phyloP scores from a whole-genome alignment of 2,888 invertebrate species.

The Aphodius sticticus region DNA sequence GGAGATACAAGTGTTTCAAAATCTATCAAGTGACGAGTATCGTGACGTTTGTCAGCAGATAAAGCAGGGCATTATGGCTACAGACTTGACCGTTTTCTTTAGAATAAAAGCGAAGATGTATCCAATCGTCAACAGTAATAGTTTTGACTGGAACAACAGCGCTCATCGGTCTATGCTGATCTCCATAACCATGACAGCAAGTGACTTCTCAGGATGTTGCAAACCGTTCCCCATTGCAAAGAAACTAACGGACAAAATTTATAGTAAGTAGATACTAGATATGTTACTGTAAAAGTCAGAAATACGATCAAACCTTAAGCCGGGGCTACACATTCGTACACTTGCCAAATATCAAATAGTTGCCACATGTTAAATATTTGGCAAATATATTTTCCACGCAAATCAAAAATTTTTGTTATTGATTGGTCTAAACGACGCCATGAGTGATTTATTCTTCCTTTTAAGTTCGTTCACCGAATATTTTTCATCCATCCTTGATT shows the following conservation, averaged over 20 bases:
- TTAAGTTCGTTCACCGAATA: no score
- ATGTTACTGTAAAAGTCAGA: no score
- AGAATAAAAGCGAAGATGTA: conserved; percentile 63
- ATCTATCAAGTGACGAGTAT: conserved; percentile 58
- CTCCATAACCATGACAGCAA: conserved; percentile 67
- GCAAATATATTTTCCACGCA: no score
- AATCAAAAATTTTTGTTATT: no score
- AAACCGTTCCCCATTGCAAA: conserved; percentile 68
- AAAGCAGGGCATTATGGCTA: conserved; percentile 67
- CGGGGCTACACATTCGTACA: no score
- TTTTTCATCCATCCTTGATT: no score
- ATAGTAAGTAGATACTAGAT: conserved; percentile 60
- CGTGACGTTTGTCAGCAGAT: conserved; percentile 63
- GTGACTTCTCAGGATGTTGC: conserved; percentile 68
- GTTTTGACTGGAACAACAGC: conserved; percentile 63
- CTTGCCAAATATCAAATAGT: no score
- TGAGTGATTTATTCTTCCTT: no score
- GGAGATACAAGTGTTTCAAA: conserved; percentile 64
- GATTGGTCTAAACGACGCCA: no score
- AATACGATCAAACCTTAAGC: no score
- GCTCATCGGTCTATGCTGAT: conserved; percentile 65
- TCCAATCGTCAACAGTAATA: conserved; percentile 61
- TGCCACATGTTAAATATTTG: no score
- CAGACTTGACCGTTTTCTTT: conserved; percentile 68
- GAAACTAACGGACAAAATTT: conserved; percentile 63